Base-by-base conservation (phyloP, 2,888 invertebrate species). In the Zeuzera pyrina region DNA sequence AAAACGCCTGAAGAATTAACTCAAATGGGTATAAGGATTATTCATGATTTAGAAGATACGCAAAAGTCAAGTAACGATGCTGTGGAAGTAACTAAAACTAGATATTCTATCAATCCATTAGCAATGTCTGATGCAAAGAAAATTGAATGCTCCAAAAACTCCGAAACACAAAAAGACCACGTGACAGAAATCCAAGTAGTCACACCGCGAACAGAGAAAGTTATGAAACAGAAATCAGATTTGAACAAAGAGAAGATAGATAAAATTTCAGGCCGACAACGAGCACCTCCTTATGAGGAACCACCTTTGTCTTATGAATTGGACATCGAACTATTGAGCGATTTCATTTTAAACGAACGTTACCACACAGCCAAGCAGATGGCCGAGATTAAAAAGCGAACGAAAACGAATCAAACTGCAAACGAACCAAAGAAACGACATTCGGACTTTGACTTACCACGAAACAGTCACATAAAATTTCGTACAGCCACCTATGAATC, bases 171-270 rank as follows among this genome's bases (percentile, higher is more conserved):
- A 21, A 66, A 85, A 50, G 88, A 89, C 14, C 91, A 90, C 52
- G 85, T 91, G 16, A 91, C 91, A 23, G 91, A 91, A 70, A 91
- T 91, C 35, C 89, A 91, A 67, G 91, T 91, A 0, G 69, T 87
- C 2, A 86, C 87, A 10, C 85, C 86, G 3, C 70, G 73, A 26
- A 77, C 60, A 32, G 85, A 69, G 43, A 73, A 71, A 45, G 45
- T 48, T 11, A 42, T 44, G 7, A 63, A 62, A 40, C 54, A 69
- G 31, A 62, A 64, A 50, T 39, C 62, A 12, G 54, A 60, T 43
- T 26, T 47, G 33, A 52, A 43, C 15, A 69, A 65, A 60, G 66
- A 74, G 36, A n/a, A n/a, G n/a, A n/a, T n/a, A n/a, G 66, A 74
- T 37, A 78, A 78, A 57, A 52, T 76, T 33, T 52, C 67, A 19